Percentiles rank a stretch among this genome's conserved stretches.
phyloP scores from a whole-genome alignment of 2,888 invertebrate genomes.

The Galerucella calmariensis region DNA sequence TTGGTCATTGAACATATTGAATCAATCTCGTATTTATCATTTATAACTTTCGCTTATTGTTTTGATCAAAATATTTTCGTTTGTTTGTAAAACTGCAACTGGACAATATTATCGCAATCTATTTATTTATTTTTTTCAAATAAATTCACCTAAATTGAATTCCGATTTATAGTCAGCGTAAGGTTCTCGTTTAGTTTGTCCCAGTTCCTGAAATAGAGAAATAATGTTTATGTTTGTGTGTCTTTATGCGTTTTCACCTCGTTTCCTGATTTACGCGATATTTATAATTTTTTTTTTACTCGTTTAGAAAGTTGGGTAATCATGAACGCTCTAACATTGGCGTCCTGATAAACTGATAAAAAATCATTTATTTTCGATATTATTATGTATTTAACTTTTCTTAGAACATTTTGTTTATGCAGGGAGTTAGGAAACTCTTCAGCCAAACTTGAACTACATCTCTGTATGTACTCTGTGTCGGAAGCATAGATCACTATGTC shows the following conservation, averaged over 20 bases:
- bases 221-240: conserved; percentile 10
- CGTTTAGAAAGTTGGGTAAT: background rate
- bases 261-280: conserved; percentile 13
- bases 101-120: background rate
- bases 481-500: too few relatives aligned
- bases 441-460: background rate
- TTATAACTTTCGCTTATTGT: background rate
- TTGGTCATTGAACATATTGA: too few relatives aligned
- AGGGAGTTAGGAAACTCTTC: too few relatives aligned
- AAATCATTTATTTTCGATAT: too few relatives aligned
- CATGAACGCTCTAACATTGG: background rate
- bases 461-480: background rate
- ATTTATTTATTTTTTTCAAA: background rate
- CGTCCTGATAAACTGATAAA: background rate
- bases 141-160: background rate
- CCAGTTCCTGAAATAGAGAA: conserved; percentile 13
- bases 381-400: too few relatives aligned
- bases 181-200: background rate
- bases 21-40: background rate
- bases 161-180: background rate
- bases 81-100: background rate
- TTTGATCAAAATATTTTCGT: background rate
- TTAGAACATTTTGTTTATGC: too few relatives aligned
- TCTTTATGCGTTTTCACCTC: conserved; percentile 4
- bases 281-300: background rate